phyloP scores from a whole-genome alignment of 1,140 invertebrate genomes.

The Listronotus oregonensis region DNA sequence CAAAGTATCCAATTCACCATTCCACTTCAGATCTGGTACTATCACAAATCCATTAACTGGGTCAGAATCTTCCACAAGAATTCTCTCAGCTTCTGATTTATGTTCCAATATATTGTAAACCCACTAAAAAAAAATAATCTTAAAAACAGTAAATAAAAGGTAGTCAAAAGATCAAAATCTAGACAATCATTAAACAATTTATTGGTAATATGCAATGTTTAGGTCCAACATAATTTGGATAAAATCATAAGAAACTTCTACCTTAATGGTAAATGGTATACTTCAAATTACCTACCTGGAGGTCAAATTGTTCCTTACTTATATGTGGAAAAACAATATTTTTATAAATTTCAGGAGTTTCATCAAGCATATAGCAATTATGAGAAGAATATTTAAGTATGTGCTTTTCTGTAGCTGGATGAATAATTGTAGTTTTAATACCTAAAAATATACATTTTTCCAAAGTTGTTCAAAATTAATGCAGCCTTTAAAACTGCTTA shows the following conservation, averaged over 20 bases:
- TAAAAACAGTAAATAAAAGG: too few species aligned
- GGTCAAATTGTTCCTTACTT: conserved; percentile 69
- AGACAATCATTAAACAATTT: too few species aligned
- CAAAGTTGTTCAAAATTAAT: too few species aligned
- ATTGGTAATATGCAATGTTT: too few species aligned
- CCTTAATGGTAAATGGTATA: too few species aligned
- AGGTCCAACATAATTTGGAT: conserved; percentile 6
- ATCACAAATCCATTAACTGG: conserved; percentile 83
- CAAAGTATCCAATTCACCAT: conserved; percentile 77
- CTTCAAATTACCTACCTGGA: conserved; percentile 66
- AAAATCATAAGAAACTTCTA: background rate
- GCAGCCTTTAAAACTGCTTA: too few species aligned
- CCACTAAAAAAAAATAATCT: conserved; percentile 73
- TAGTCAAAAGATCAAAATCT: too few species aligned
- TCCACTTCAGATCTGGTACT: conserved; percentile 94
- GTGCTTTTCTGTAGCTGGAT: conserved; percentile 91
- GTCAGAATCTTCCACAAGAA: conserved; percentile 84
- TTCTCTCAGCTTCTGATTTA: conserved; percentile 83
- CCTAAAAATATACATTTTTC: too few species aligned
- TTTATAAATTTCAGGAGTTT: conserved; percentile 84
- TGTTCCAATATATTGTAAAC: conserved; percentile 94
- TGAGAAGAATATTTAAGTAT: conserved; percentile 83
- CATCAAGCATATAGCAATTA: conserved; percentile 74
- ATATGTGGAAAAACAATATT: conserved; percentile 79
- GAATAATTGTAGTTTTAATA: conserved; percentile 75